phyloP scores from a whole-genome alignment of 2,113 vertebrate species.

The Stercorarius parasiticus region DNA sequence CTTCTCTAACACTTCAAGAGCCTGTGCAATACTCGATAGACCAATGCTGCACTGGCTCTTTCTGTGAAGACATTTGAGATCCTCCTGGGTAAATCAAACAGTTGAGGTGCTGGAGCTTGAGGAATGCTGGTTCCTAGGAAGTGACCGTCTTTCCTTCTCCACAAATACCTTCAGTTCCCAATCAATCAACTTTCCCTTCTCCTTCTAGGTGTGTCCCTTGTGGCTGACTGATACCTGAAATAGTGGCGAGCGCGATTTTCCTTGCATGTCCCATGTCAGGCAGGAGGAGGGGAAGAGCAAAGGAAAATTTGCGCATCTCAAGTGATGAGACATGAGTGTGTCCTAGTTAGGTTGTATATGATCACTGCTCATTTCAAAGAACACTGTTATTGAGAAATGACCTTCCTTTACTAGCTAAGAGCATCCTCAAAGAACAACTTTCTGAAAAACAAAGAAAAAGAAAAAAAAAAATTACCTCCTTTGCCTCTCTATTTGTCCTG shows the following conservation, averaged over 20 bases:
- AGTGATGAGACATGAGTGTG: background rate
- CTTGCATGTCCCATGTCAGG: background rate
- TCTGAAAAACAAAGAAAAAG: background rate
- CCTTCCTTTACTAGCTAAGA: background rate
- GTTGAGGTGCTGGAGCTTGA: background rate
- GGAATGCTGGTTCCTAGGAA: background rate
- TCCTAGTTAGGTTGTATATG: background rate
- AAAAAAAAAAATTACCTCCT: background rate
- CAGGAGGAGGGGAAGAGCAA: background rate
- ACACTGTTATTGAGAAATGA: background rate
- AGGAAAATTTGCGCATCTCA: background rate
- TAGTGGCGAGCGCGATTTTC: rapidly evolving
- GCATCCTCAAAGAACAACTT: background rate
- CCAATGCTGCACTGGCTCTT: background rate
- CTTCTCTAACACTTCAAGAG: background rate
- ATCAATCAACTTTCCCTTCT: background rate
- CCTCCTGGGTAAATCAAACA: background rate
- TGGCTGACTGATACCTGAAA: background rate
- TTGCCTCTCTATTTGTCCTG: constrained; percentile 44
- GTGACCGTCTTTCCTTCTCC: background rate
- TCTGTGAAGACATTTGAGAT: background rate
- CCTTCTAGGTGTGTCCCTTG: background rate
- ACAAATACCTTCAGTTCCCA: background rate
- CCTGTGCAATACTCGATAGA: background rate
- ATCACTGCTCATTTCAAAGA: background rate